Evolutionary conservation across 2,113 vertebrate species (phyloP), one percentile per base, ranked within the genome.

Genomic region (Cynopterus brachyotis): DNA sequence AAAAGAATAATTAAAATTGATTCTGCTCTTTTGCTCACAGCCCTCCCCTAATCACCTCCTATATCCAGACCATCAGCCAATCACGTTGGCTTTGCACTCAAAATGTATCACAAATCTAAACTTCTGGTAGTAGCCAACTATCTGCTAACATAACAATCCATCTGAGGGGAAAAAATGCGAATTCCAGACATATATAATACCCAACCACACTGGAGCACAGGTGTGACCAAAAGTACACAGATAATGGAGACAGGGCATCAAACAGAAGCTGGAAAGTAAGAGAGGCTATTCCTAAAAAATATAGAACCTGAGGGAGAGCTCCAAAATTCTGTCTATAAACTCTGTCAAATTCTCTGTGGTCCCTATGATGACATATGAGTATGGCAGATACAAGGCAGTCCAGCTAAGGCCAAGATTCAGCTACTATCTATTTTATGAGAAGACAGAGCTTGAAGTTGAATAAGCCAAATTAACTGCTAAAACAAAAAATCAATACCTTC

Each of bases 341-440:
- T 62, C 20, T 10, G 4, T 35, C 42, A 10, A 17, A 42, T 47
- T n/a, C 32, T 80, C 66, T 11, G 24, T 24, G 55, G 89, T 9
- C 35, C 15, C n/a, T 24, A 32, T 35, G 10, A 16, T n/a, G 69
- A 79, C 42, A 28, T 2, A 11, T 15, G 12, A 69, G 40, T 42
- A 26, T 0, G 0, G 66, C 42, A 78, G 57, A 79, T 16, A 30
- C 76, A 17, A 22, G 11, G 64, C 28, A 75, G 19, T 53, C 45
- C 57, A 57, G 16, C 15, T 28, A 69, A 59, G 37, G n/a, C 24
- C 1, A n/a, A 53, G 62, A 47, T 9, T 59, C 30, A 35, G 16
- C 2, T 40, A 24, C 32, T 2, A 2, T 26, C 3, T 4, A 22
- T 16, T 6, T 1, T 16, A 3, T 15, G 47, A 35, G 42, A 84